Evolutionary conservation across 2,888 invertebrate species (phyloP), one percentile per base, ranked within the genome.

Genomic region (Parnassius smintheus): DNA sequence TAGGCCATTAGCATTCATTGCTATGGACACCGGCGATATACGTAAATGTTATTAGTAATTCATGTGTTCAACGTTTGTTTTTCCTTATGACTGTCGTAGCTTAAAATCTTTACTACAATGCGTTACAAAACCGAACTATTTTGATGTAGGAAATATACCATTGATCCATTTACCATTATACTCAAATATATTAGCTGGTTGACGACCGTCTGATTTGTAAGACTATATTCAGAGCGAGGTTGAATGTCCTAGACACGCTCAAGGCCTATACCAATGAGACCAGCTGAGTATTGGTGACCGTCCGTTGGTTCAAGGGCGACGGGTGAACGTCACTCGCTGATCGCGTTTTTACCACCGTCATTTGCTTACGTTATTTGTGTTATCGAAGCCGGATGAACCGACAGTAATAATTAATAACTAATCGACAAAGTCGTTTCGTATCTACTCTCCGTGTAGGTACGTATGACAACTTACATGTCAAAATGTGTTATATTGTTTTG

Each of bases 281-380:
- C 89, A 88, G 88, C 86, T 85, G 85, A 82, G 82, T 81, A 76
- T 77, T 88, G 86, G 85, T 71, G 74, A 85, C 88, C 76, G 83
- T 72, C 80, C 77, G 75, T 61, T 78, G 81, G 90, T 90, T 90
- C 89, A 90, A 90, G 91, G 91, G 83, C 87, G 73, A 72, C 83
- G 80, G 90, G 91, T 90, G 91, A 91, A 89, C 86, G 90, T 86
- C 90, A 88, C 86, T 72, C 90, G 88, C 86, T 72, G 75, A 80
- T 76, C 85, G 77, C 76, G 82, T 86, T 88, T 89, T 88, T 87
- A 78, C 77, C 76, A 80, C 76, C 75, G 71, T 77, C 81, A 81
- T 80, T 77, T 74, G 84, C 85, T 81, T 78, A 85, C 83, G 81
- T 82, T 85, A 80, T 82, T 80, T 74, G 80, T 76, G 78, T 78